Percentiles rank a stretch among this genome's conserved stretches.
phyloP scores from a whole-genome alignment of 2,113 vertebrate genomes.

The Aphyosemion australe region DNA sequence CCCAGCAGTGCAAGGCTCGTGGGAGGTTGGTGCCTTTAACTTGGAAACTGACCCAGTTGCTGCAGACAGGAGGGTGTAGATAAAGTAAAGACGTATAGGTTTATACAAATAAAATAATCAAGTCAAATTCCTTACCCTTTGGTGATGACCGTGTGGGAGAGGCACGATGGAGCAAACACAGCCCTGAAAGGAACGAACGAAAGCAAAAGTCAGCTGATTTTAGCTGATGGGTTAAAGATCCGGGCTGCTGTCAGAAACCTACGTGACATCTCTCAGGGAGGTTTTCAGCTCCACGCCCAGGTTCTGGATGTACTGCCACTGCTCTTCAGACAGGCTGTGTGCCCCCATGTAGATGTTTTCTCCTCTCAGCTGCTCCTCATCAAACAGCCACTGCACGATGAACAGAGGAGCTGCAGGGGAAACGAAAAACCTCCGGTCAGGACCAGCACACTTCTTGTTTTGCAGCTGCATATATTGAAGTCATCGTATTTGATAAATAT shows the following conservation, averaged over 20 bases:
- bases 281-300: slow-evolving; percentile 82
- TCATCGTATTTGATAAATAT: no score
- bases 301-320: slow-evolving; percentile 85
- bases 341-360: slow-evolving; percentile 84
- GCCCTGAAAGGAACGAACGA: slow-evolving; percentile 71
- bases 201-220: not conserved
- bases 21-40: slow-evolving; percentile 80
- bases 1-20: slow-evolving; percentile 85
- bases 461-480: no score
- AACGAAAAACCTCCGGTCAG: slow-evolving; percentile 4
- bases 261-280: slow-evolving; percentile 83
- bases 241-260: slow-evolving; percentile 45
- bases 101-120: slow-evolving; percentile 13
- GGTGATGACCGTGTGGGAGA: slow-evolving; percentile 83
- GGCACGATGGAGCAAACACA: slow-evolving; percentile 84
- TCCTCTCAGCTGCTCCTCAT: slow-evolving; percentile 83
- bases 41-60: slow-evolving; percentile 84
- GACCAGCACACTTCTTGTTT: no score
- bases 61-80: slow-evolving; percentile 33
- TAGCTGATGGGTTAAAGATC: not conserved
- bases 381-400: slow-evolving; percentile 86
- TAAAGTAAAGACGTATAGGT: not conserved
- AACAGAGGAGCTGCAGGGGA: slow-evolving; percentile 80
- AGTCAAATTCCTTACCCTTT: slow-evolving; percentile 81
- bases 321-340: slow-evolving; percentile 78